These are phyloP conservation scores for Micronisus gabar DNA, from an alignment of 2,113 vertebrate species.

Conservation along the genomic window DNA sequence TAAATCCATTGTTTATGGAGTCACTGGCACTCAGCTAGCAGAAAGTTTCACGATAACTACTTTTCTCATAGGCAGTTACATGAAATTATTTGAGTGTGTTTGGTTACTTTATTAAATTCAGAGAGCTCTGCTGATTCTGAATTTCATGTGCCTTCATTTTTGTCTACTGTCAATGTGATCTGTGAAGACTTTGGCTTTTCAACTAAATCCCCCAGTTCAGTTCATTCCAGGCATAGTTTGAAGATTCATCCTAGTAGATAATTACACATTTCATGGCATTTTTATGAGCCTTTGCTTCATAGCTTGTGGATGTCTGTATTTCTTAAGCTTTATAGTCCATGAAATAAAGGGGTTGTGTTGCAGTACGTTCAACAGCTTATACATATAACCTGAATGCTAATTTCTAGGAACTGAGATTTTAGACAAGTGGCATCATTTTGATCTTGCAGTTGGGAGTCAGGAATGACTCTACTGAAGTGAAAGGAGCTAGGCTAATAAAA, in stretches of 20 bases:
- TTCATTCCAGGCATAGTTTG: constrained; percentile 59
- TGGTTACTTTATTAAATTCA: constrained; percentile 50
- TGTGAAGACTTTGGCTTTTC: constrained; percentile 45
- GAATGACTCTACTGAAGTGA: background rate
- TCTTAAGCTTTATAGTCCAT: constrained; percentile 72
- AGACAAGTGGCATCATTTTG: background rate
- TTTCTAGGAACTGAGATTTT: constrained; percentile 44
- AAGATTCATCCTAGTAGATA: constrained; percentile 69
- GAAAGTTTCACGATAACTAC: constrained; percentile 45
- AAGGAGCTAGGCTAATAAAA: background rate
- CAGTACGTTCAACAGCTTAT: constrained; percentile 60
- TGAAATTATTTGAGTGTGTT: constrained; percentile 26
- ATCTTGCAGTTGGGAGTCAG: background rate
- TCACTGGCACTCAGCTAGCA: constrained; percentile 7
- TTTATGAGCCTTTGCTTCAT: constrained; percentile 75
- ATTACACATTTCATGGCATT: constrained; percentile 72
- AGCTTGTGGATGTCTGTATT: constrained; percentile 72
- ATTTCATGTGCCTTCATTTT: constrained; percentile 33
- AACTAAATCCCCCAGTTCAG: constrained; percentile 31
- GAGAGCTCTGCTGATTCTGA: constrained; percentile 46
- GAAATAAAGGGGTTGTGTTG: constrained; percentile 71
- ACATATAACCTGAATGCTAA: constrained; percentile 65
- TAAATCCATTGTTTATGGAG: constrained; percentile 62
- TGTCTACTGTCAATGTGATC: constrained; percentile 58
- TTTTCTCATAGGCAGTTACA: background rate